These are phyloP conservation scores for Physella acuta DNA, from an alignment of 1,140 invertebrate species.

Conservation along the genomic window DNA sequence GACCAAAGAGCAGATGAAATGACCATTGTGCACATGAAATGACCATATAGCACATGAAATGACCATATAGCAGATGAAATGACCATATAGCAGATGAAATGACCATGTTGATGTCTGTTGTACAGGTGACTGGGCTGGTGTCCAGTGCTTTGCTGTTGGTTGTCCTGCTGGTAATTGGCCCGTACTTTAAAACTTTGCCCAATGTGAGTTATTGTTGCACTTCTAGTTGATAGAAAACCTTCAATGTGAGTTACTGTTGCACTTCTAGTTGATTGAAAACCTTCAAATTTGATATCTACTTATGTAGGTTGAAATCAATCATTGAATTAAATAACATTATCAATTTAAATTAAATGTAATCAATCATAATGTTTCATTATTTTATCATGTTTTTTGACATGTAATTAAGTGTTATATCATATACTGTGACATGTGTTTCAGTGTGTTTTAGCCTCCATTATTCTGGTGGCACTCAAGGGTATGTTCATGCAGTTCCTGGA, in stretches of 20 bases:
- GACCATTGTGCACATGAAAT: too few relatives aligned
- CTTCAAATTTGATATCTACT: not conserved
- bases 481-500: constrained; percentile 83
- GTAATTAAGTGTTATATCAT: not conserved
- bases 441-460: constrained; percentile 84
- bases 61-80: too few relatives aligned
- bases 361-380: not conserved
- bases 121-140: constrained; percentile 54
- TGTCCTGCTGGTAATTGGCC: constrained; percentile 63
- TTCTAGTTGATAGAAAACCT: not conserved
- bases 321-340: not conserved
- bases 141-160: constrained; percentile 61
- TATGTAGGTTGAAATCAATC: not conserved
- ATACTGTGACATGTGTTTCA: constrained; percentile 50
- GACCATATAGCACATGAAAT: too few relatives aligned
- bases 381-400: not conserved
- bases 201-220: constrained; percentile 41
- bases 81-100: too few relatives aligned
- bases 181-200: constrained; percentile 59
- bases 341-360: not conserved
- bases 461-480: constrained; percentile 86
- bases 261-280: not conserved
- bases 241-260: not conserved
- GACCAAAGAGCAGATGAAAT: too few relatives aligned
- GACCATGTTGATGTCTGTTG: too few relatives aligned